phyloP scores from a whole-genome alignment of 2,888 invertebrate species.

The Melanostoma scalare region DNA sequence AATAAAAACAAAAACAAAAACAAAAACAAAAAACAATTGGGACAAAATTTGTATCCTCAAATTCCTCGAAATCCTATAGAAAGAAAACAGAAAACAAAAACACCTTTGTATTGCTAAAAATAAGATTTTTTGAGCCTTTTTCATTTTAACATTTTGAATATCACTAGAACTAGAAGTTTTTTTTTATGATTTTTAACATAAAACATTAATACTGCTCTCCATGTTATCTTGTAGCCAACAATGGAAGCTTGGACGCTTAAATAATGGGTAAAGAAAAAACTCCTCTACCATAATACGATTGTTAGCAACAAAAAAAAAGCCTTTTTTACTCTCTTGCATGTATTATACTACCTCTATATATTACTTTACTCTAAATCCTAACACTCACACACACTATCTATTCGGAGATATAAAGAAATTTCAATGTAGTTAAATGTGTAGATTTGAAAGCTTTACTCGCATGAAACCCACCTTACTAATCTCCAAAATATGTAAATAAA shows the following conservation, averaged over 20 bases:
- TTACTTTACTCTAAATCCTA: constrained; percentile 17
- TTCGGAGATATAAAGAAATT: neutral
- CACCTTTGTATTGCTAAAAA: constrained; percentile 15
- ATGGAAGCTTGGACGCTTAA: constrained; percentile 83
- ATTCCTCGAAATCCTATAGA: neutral
- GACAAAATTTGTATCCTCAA: neutral
- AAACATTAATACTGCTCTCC: constrained; percentile 67
- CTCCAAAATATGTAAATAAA: constrained; percentile 49
- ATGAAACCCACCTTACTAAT: constrained; percentile 58
- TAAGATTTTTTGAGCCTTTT: constrained; percentile 16
- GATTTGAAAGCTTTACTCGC: constrained; percentile 61
- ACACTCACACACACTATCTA: constrained; percentile 9
- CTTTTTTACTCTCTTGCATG: constrained; percentile 33
- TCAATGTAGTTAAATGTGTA: constrained; percentile 39
- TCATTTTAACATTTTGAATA: constrained; percentile 25
- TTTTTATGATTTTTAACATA: constrained; percentile 57
- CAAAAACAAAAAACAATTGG: constrained; percentile 4
- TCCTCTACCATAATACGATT: constrained; percentile 60
- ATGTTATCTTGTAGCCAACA: constrained; percentile 81
- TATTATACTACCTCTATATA: constrained; percentile 6
- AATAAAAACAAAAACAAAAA: constrained; percentile 8
- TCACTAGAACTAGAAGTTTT: constrained; percentile 38
- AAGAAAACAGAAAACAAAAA: neutral
- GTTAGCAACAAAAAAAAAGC: constrained; percentile 2
- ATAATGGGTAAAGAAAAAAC: constrained; percentile 81